Conservation (phyloP, 2,113 vertebrate genomes). For the Desmodus rotundus region DNA sequence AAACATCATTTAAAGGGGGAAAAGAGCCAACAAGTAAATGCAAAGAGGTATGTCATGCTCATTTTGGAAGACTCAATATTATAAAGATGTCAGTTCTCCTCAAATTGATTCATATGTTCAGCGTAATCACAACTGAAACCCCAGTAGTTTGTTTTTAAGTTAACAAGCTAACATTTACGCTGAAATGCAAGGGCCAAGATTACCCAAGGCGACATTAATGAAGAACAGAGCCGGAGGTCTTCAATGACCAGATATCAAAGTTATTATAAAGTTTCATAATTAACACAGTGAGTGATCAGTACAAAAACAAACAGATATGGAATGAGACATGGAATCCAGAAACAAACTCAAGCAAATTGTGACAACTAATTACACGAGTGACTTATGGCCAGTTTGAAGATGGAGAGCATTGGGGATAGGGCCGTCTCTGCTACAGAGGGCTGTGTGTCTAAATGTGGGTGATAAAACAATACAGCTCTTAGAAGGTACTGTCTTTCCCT, state of each 20-base stretch:
- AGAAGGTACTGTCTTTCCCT: neutral
- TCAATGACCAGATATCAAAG: neutral
- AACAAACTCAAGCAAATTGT: neutral
- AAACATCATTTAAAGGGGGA: neutral
- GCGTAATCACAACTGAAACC: neutral
- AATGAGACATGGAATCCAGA: neutral
- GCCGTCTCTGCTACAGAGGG: neutral
- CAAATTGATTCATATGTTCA: neutral
- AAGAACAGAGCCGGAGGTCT: neutral
- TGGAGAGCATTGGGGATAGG: neutral
- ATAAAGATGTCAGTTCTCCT: neutral
- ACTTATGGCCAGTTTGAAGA: neutral
- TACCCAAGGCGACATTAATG: neutral
- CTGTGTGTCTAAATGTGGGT: neutral
- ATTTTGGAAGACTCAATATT: neutral
- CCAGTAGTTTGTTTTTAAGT: neutral
- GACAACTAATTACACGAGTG: neutral
- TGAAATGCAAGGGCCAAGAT: neutral
- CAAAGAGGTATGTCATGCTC: neutral
- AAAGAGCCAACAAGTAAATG: neutral
- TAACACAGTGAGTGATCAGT: neutral
- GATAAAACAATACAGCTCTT: neutral
- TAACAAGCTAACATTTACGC: neutral
- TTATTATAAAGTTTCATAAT: neutral
- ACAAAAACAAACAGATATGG: neutral